These are phyloP conservation scores for Plectrocnemia conspersa DNA, from an alignment of 1,140 invertebrate genomes.

Conservation along the genomic window DNA sequence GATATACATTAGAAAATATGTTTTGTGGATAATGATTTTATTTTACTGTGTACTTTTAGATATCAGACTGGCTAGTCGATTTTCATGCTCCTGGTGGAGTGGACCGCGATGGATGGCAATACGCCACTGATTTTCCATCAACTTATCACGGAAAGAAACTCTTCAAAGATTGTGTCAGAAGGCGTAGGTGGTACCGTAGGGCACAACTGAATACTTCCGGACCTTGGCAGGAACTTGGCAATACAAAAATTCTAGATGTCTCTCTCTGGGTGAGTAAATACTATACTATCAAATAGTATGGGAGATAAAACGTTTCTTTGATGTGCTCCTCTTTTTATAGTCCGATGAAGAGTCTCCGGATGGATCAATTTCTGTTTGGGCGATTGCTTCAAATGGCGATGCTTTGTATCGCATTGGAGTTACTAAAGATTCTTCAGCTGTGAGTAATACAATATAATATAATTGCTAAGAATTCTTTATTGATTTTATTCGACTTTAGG, in stretches of 20 bases:
- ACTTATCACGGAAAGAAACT: constrained; percentile 79
- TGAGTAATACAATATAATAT: constrained; percentile 42
- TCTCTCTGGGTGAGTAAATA: constrained; percentile 62
- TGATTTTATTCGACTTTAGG: constrained; percentile 48
- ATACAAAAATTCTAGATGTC: constrained; percentile 76
- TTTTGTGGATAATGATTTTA: no score
- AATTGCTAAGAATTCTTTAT: background rate
- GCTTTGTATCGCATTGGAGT: constrained; percentile 75
- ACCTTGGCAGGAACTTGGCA: constrained; percentile 81
- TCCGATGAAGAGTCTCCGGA: constrained; percentile 20
- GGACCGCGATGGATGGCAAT: constrained; percentile 90
- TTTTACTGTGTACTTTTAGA: no score
- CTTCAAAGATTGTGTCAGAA: constrained; percentile 82
- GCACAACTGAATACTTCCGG: constrained; percentile 77
- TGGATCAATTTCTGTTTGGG: constrained; percentile 63
- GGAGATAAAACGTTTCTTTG: background rate
- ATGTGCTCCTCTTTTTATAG: background rate
- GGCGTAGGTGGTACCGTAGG: constrained; percentile 78
- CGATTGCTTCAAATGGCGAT: constrained; percentile 75
- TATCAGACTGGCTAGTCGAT: constrained; percentile 86
- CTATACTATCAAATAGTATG: background rate
- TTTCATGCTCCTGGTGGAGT: constrained; percentile 84
- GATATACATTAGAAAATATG: no score
- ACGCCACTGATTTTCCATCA: constrained; percentile 85
- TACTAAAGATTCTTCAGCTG: constrained; percentile 60